A percentile compares a stretch with the other conserved stretches of the same genome.
These are phyloP conservation scores for Zygogramma bicolorata DNA, from an alignment of 2,888 invertebrate species.

Conservation along the genomic window DNA sequence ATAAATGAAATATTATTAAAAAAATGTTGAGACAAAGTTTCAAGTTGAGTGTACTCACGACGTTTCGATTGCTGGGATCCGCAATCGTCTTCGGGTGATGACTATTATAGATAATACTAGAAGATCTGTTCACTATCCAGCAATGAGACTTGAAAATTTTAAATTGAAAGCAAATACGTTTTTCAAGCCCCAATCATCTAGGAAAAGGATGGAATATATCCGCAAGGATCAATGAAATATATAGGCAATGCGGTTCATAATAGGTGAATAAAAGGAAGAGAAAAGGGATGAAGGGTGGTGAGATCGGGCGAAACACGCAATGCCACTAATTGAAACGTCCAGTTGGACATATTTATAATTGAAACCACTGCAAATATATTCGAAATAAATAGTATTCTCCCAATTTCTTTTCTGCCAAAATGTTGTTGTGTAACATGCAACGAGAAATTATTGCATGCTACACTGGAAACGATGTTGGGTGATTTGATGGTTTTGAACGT, in stretches of 20 bases:
- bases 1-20: too few species aligned
- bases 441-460: slow-evolving; percentile 39
- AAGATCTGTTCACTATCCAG: too few species aligned
- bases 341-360: slow-evolving; percentile 63
- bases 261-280: slow-evolving; percentile 13
- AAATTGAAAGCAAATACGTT: too few species aligned
- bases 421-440: slow-evolving; percentile 47
- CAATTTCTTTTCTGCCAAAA: slow-evolving; percentile 52
- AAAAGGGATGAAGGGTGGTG: slow-evolving; percentile 11
- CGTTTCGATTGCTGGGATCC: too few species aligned
- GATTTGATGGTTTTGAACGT: neutral
- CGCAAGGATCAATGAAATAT: neutral
- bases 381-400: slow-evolving; percentile 56
- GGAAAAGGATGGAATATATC: too few species aligned
- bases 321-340: slow-evolving; percentile 63
- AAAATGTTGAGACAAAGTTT: too few species aligned
- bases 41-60: too few species aligned
- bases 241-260: neutral
- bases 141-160: too few species aligned
- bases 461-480: slow-evolving; percentile 18
- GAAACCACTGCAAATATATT: slow-evolving; percentile 59
- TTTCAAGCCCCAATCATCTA: too few species aligned
- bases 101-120: too few species aligned
- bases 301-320: slow-evolving; percentile 57
- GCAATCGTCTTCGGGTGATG: too few species aligned